Evolutionary conservation across 1,140 invertebrate genomes (phyloP), one percentile per base, ranked within the genome.

Genomic region (Teleopsis dalmanni): DNA sequence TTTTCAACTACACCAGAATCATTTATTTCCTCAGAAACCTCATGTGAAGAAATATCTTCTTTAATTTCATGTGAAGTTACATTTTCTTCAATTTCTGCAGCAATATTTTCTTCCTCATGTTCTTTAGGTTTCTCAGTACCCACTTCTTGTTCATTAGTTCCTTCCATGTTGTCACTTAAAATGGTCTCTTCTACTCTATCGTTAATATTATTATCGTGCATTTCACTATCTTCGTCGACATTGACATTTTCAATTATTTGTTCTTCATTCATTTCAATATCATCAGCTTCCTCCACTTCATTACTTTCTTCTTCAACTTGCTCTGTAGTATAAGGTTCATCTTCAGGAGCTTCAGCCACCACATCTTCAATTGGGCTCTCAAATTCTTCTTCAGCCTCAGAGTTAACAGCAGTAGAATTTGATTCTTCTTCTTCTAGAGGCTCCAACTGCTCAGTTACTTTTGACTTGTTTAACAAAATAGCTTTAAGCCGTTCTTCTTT

Each of bases 11-110:
- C 55, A 21, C 48, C 54, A 29, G 18, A 40, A 18, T 33, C 38
- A 23, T 49, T 36, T 8, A 34, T 23, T 3, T 18, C 41, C 10
- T 46, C 47, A 64, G 67, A 47, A 70, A 70, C n/a, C n/a, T n/a
- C n/a, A n/a, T n/a, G n/a, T 2, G 67, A 70, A 4, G 62, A 70
- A 41, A 62, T 68, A 42, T 70, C 66, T n/a, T 70, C 67, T 23
- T 65, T 62, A 4, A 45, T 37, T 40, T 14, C 41, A 10, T 3
- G 13, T 26, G 19, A 14, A 33, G 5, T 33, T 33, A 27, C 34
- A 22, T 46, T 46, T 18, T 27, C 38, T 9, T 36, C 50, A 19
- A 29, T 25, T 50, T 33, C 29, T 27, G 25, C 21, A 11, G 11
- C 16, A 8, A 37, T 7, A 25, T 49, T 22, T 1, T 52, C 60